Percentiles rank a stretch among this genome's conserved stretches.
These are phyloP conservation scores for Zaprionus lachaisei DNA, from an alignment of 1,140 invertebrate genomes.

Conservation along the genomic window DNA sequence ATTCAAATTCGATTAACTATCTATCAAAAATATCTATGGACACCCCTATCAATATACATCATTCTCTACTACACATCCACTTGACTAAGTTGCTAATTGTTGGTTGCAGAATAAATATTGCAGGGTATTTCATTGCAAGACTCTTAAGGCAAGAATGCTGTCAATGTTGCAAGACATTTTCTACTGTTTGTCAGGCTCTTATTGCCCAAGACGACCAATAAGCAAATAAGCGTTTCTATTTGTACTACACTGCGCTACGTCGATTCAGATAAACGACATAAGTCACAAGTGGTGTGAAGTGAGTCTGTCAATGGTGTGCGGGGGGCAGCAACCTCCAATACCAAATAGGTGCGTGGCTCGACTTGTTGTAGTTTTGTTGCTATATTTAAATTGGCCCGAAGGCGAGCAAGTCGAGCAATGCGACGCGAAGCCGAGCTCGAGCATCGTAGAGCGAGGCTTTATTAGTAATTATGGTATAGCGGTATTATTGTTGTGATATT, in stretches of 20 bases:
- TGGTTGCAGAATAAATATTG: too few relatives aligned
- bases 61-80: too few relatives aligned
- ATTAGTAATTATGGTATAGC: slow-evolving; percentile 28
- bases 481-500: slow-evolving; percentile 34
- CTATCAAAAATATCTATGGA: too few relatives aligned
- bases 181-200: slow-evolving; percentile 17
- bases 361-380: slow-evolving; percentile 8
- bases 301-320: slow-evolving; percentile 62
- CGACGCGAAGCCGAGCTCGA: background rate
- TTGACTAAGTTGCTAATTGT: too few relatives aligned
- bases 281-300: slow-evolving; percentile 20
- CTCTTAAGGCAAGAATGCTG: background rate
- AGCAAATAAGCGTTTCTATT: slow-evolving; percentile 59
- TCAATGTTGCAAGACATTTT: slow-evolving; percentile 12
- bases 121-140: background rate
- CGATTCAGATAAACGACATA: background rate
- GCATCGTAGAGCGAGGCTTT: slow-evolving; percentile 9
- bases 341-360: slow-evolving; percentile 57
- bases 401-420: slow-evolving; percentile 27
- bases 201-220: slow-evolving; percentile 14
- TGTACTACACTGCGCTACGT: background rate
- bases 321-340: slow-evolving; percentile 73
- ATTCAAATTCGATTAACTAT: too few relatives aligned
- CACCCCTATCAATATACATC: too few relatives aligned
- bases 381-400: slow-evolving; percentile 44